Evolutionary conservation across 2,797 vertebrate genomes (phyloP).

Genomic region (Potorous gilbertii): DNA sequence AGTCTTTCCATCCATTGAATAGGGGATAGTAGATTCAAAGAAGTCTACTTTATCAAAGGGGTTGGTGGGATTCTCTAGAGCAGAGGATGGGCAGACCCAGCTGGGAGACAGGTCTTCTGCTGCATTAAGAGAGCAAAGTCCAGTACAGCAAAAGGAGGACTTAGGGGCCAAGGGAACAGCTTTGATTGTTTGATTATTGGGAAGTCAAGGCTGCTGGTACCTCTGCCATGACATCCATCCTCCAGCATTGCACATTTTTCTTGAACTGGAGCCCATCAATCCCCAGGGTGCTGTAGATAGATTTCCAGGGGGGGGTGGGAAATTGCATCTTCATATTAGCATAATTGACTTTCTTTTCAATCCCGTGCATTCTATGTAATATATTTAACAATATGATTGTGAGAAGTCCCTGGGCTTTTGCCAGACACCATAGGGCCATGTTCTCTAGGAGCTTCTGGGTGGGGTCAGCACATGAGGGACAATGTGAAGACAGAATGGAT

Average conservation of each 20-base stretch:
- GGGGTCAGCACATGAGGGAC: background rate
- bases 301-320: background rate
- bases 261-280: no score
- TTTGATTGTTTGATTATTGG: no score
- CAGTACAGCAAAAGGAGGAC: no score
- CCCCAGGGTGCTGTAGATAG: background rate
- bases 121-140: background rate
- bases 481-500: no score
- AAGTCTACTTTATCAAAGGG: background rate
- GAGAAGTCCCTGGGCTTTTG: background rate
- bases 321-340: background rate
- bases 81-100: background rate
- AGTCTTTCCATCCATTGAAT: background rate
- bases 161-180: background rate
- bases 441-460: background rate
- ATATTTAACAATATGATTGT: background rate
- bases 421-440: no score
- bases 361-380: background rate
- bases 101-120: background rate
- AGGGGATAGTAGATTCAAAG: background rate
- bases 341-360: background rate
- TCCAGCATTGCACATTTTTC: background rate
- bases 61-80: background rate
- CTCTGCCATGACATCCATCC: background rate
- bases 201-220: no score